Percentiles rank a stretch among this genome's conserved stretches.
These are phyloP conservation scores for Meandrusa payeni DNA, from an alignment of 2,888 invertebrate species.

Conservation along the genomic window DNA sequence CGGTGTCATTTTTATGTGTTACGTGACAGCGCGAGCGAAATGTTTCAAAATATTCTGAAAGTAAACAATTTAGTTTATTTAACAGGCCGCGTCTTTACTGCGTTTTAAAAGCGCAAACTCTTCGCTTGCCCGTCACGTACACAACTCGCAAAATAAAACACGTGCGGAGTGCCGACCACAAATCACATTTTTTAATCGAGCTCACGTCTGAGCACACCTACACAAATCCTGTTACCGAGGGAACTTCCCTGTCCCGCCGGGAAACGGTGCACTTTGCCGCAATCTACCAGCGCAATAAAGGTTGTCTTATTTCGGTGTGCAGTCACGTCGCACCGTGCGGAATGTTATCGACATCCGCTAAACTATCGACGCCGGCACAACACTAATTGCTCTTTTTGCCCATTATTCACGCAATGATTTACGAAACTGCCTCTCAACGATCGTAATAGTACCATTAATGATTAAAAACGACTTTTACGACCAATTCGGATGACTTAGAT, in stretches of 20 bases:
- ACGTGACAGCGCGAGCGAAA: conserved; percentile 2
- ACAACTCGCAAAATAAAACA: conserved; percentile 71
- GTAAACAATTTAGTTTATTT: conserved; percentile 19
- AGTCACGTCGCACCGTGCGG: conserved; percentile 66
- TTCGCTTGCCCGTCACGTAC: conserved; percentile 70
- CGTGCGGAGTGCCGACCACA: conserved; percentile 71
- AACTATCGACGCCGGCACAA: conserved; percentile 72
- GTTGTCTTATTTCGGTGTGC: conserved; percentile 60
- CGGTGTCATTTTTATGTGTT: background rate
- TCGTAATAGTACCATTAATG: conserved; percentile 65
- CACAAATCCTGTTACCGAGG: conserved; percentile 32
- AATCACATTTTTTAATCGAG: conserved; percentile 80
- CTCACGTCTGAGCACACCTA: conserved; percentile 56
- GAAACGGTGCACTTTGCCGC: conserved; percentile 39
- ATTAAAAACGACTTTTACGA: conserved; percentile 60
- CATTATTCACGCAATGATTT: conserved; percentile 70
- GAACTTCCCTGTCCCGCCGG: conserved; percentile 11
- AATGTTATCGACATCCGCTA: conserved; percentile 74
- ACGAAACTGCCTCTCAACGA: conserved; percentile 53
- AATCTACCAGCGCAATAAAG: conserved; percentile 24
- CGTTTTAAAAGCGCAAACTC: conserved; percentile 46
- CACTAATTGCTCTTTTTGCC: conserved; percentile 74
- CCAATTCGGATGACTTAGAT: conserved; percentile 63
- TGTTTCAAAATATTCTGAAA: background rate
- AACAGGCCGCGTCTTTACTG: conserved; percentile 8